Evolutionary conservation across 2,797 vertebrate genomes (phyloP).

Genomic region (Melanotaenia pygmaea): DNA sequence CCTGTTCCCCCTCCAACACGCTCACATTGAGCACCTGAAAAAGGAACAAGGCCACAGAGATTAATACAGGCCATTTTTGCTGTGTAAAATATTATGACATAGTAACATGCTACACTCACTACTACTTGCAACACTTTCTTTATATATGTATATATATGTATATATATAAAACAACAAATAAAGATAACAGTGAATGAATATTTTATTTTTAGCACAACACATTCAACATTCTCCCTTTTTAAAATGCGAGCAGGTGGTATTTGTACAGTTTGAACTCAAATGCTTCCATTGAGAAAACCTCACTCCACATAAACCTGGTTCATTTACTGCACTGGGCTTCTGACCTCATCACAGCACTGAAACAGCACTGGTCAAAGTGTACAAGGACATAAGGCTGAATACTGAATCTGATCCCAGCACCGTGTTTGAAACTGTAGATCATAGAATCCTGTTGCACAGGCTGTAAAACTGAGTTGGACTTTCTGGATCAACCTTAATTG

Average conservation of each 20-base stretch:
- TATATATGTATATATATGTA: too few species aligned
- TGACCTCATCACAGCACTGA: neutral
- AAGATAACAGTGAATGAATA: neutral
- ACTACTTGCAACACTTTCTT: neutral
- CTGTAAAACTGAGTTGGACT: too few species aligned
- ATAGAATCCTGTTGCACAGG: too few species aligned
- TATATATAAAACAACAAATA: neutral
- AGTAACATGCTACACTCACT: neutral
- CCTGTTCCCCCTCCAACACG: constrained; percentile 85
- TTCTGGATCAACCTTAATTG: too few species aligned
- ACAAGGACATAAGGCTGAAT: neutral
- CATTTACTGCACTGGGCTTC: constrained; percentile 8
- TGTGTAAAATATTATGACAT: neutral
- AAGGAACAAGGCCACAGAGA: neutral
- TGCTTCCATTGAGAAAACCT: neutral
- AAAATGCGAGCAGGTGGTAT: neutral
- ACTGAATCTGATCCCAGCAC: too few species aligned
- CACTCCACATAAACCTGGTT: constrained; percentile 8
- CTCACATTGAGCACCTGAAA: constrained; percentile 93
- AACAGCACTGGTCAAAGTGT: neutral
- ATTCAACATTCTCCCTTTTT: constrained; percentile 1
- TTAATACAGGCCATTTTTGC: constrained; percentile 16
- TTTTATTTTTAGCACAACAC: constrained; percentile 7
- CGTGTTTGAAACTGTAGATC: too few species aligned
- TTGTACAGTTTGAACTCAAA: neutral